Evolutionary conservation across 1,140 invertebrate genomes (phyloP).

Genomic region (Caenorhabditis brenneri): DNA sequence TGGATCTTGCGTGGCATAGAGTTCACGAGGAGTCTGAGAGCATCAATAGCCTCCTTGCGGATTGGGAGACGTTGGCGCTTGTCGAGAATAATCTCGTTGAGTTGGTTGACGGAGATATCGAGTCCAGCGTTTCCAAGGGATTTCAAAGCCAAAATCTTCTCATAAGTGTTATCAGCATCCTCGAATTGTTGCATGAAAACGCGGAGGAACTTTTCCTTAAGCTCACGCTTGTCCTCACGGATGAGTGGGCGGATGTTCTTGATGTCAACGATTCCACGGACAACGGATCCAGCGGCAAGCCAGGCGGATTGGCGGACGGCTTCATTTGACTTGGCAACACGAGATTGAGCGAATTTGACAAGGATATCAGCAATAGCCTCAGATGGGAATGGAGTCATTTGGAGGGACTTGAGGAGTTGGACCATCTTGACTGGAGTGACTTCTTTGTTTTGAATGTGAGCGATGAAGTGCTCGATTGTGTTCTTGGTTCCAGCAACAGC

Average conservation of each 20-base stretch:
- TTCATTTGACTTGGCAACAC: neutral
- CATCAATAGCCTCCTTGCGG: slow-evolving; percentile 66
- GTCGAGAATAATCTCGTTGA: slow-evolving; percentile 62
- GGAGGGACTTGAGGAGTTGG: slow-evolving; percentile 44
- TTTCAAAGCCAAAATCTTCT: slow-evolving; percentile 60
- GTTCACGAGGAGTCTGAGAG: slow-evolving; percentile 61
- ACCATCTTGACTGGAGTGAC: slow-evolving; percentile 46
- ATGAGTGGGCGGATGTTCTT: slow-evolving; percentile 22
- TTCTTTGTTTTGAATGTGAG: slow-evolving; percentile 33
- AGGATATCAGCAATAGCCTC: slow-evolving; percentile 37
- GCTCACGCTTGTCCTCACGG: slow-evolving; percentile 11
- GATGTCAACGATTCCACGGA: slow-evolving; percentile 32
- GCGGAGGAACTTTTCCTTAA: slow-evolving; percentile 14
- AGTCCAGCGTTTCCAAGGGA: slow-evolving; percentile 67
- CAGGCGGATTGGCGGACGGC: slow-evolving; percentile 45
- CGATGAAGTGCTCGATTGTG: slow-evolving; percentile 49
- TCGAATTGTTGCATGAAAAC: slow-evolving; percentile 51
- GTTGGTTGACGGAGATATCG: slow-evolving; percentile 55
- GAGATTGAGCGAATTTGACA: slow-evolving; percentile 4
- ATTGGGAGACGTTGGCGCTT: slow-evolving; percentile 54
- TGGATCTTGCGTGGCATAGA: slow-evolving; percentile 61
- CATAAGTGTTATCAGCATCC: slow-evolving; percentile 31
- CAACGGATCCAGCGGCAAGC: slow-evolving; percentile 47
- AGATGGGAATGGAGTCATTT: slow-evolving; percentile 47
- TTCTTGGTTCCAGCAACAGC: slow-evolving; percentile 57